Evolutionary conservation across 1,140 invertebrate species (phyloP).

Genomic region (Dendrolimus punctatus): DNA sequence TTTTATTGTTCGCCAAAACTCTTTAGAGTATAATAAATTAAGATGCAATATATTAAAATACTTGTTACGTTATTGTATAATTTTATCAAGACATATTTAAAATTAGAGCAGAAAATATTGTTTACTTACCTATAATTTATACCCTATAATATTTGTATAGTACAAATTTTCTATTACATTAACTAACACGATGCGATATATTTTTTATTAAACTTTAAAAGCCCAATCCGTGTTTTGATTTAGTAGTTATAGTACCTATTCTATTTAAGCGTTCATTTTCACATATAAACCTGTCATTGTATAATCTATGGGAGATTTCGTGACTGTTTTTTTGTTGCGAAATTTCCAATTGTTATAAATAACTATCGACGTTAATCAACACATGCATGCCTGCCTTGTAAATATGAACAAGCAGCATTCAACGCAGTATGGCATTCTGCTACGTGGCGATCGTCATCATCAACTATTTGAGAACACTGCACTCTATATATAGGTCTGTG

Average conservation of each 20-base stretch:
- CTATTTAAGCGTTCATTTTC: constrained; percentile 4
- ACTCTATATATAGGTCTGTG: constrained; percentile 22
- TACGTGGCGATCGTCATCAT: constrained; percentile 16
- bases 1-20: too few species aligned
- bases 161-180: constrained; percentile 53
- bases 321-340: too few species aligned
- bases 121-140: constrained; percentile 23
- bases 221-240: constrained; percentile 67
- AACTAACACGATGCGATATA: constrained; percentile 54
- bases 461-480: constrained; percentile 40
- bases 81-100: constrained; percentile 10
- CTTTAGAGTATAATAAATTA: too few species aligned
- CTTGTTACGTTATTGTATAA: too few species aligned
- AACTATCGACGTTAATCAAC: constrained; percentile 8
- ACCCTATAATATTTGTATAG: constrained; percentile 38
- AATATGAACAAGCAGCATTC: constrained; percentile 42
- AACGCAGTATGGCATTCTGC: constrained; percentile 18
- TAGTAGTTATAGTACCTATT: constrained; percentile 64
- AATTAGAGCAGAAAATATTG: constrained; percentile 15
- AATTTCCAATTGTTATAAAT: too few species aligned
- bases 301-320: too few species aligned
- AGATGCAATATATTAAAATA: too few species aligned
- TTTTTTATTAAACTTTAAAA: constrained; percentile 68
- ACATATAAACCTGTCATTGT: too few species aligned
- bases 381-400: constrained; percentile 63